These are phyloP conservation scores for Poecile montanus DNA, from an alignment of 2,797 vertebrate species.

Conservation along the genomic window DNA sequence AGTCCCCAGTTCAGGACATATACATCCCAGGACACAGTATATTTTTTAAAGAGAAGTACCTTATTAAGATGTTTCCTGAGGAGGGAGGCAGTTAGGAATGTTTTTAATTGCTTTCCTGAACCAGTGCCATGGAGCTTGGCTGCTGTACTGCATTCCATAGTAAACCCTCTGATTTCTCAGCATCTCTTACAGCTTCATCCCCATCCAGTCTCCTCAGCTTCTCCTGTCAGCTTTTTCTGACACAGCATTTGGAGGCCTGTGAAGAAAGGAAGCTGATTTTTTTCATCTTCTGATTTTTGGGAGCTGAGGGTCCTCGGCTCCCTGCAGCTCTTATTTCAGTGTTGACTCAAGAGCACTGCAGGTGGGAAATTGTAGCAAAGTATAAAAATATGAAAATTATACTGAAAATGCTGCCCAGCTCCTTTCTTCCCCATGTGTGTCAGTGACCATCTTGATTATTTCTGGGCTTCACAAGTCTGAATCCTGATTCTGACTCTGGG, in stretches of 20 bases:
- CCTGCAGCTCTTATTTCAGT: background rate
- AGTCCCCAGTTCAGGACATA: background rate
- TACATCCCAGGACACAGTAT: background rate
- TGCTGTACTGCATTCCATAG: background rate
- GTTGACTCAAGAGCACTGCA: background rate
- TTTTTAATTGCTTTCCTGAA: constrained; percentile 51
- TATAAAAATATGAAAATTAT: background rate
- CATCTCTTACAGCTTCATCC: background rate
- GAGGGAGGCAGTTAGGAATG: constrained; percentile 15
- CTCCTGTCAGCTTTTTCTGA: background rate
- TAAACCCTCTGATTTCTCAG: constrained; percentile 19
- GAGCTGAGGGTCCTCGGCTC: background rate
- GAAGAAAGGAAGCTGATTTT: background rate
- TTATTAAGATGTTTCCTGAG: constrained; percentile 18
- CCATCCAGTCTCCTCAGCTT: background rate
- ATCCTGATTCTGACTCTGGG: background rate
- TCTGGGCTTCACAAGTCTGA: background rate
- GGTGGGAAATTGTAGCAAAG: background rate
- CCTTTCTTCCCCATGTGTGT: background rate
- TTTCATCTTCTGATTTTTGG: background rate
- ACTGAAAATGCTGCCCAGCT: background rate
- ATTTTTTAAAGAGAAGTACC: background rate
- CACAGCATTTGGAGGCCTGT: background rate
- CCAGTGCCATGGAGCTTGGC: constrained; percentile 11
- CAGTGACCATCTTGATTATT: background rate